These are phyloP conservation scores for Ceratothoa steindachneri DNA, from an alignment of 2,888 invertebrate genomes.

Conservation along the genomic window DNA sequence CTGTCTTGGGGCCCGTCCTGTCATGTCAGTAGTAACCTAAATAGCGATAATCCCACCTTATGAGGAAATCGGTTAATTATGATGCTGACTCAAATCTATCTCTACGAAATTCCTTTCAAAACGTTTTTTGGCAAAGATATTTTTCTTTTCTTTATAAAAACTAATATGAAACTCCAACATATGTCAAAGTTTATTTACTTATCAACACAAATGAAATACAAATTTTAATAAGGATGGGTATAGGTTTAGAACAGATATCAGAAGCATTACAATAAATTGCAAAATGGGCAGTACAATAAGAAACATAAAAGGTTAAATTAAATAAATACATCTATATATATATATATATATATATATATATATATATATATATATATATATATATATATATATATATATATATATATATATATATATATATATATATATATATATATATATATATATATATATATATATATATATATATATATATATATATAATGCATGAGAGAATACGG, in stretches of 20 bases:
- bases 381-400: constrained; percentile 20
- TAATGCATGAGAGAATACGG: not conserved
- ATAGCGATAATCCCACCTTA: too few relatives aligned
- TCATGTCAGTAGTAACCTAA: too few relatives aligned
- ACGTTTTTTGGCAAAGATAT: too few relatives aligned
- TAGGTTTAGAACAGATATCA: not conserved
- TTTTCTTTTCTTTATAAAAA: too few relatives aligned
- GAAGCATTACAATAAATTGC: not conserved
- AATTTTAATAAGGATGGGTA: not conserved
- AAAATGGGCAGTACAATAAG: not conserved
- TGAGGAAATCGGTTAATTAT: too few relatives aligned
- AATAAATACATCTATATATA: not conserved
- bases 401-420: constrained; percentile 1
- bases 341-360: constrained; percentile 16
- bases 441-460: constrained; percentile 6
- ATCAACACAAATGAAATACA: not conserved
- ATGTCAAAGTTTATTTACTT: not conserved
- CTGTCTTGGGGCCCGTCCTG: too few relatives aligned
- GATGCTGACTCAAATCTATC: too few relatives aligned
- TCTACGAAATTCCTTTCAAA: too few relatives aligned
- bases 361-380: constrained; percentile 19
- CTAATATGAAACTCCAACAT: not conserved
- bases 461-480: constrained; percentile 21
- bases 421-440: not conserved
- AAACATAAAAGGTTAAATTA: not conserved